Evolutionary conservation across 2,113 vertebrate genomes (phyloP).

Genomic region (Aptenodytes forsteri): DNA sequence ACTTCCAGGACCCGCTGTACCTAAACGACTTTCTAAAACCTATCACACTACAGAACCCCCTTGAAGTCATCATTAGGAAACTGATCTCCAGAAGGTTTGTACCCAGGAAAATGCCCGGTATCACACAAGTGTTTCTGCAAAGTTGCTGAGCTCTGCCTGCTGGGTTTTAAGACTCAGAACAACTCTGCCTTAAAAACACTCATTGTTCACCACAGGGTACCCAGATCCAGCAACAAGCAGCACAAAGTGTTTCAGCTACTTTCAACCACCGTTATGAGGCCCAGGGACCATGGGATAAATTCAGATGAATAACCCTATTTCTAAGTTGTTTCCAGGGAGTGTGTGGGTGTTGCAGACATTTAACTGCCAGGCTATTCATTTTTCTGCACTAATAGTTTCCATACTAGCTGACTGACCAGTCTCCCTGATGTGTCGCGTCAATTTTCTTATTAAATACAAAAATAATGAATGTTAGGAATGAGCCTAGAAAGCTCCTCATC

Average conservation of each 20-base stretch:
- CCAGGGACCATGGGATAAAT: not conserved
- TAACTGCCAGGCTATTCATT: conserved; percentile 22
- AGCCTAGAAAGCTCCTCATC: conserved; percentile 36
- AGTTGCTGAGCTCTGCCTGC: not conserved
- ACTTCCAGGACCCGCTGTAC: not conserved
- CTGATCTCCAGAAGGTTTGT: not conserved
- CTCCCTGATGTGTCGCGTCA: not conserved
- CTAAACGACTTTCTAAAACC: not conserved
- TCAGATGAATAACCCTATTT: conserved; percentile 11
- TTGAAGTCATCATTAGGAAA: not conserved
- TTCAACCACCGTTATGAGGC: not conserved
- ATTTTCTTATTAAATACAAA: conserved; percentile 48
- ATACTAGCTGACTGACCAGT: conserved; percentile 11
- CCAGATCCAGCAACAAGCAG: not conserved
- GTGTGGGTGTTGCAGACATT: conserved; percentile 20
- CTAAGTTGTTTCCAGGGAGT: conserved; percentile 28
- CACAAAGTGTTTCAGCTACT: not conserved
- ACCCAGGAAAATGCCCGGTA: not conserved
- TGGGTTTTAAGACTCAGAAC: not conserved
- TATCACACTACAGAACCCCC: not conserved
- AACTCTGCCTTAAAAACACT: not conserved
- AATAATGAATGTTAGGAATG: conserved; percentile 25
- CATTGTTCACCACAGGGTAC: not conserved
- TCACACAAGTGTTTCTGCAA: not conserved
- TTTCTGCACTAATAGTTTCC: conserved; percentile 46